Conservation (phyloP, 2,888 invertebrate species). For the Rhogogaster chlorosoma region DNA sequence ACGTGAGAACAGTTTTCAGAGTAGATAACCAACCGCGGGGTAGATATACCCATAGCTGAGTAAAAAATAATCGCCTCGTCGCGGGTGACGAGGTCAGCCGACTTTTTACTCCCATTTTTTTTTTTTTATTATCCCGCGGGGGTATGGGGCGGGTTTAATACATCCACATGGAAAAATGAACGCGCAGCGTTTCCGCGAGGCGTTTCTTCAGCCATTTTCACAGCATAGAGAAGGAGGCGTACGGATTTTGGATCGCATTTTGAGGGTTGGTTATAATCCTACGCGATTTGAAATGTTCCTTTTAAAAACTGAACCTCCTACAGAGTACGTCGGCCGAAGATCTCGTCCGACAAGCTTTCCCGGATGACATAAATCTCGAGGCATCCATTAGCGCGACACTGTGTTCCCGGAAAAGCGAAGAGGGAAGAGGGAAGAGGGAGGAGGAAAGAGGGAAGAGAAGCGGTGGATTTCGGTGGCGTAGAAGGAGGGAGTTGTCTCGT, state of each 20-base stretch:
- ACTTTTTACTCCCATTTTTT: neutral
- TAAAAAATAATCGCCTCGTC: slow-evolving; percentile 28
- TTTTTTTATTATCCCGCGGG: slow-evolving; percentile 1
- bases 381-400: slow-evolving; percentile 52
- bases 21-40: neutral
- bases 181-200: neutral
- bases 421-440: neutral
- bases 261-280: neutral
- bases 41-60: neutral
- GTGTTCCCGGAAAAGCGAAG: slow-evolving; percentile 22
- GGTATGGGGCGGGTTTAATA: neutral
- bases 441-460: neutral
- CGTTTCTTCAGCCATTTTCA: neutral
- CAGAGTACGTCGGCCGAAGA: slow-evolving; percentile 8
- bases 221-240: neutral
- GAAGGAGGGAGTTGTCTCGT: slow-evolving; percentile 18
- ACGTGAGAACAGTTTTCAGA: slow-evolving; percentile 19
- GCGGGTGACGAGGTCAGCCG: slow-evolving; percentile 24
- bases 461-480: neutral
- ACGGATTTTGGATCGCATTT: neutral
- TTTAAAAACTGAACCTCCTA: neutral
- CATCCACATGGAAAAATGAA: neutral
- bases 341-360: slow-evolving; percentile 23
- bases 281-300: neutral
- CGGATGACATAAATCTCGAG: slow-evolving; percentile 51